A percentile compares a stretch with the other conserved stretches of the same genome.
phyloP scores from a whole-genome alignment of 1,140 invertebrate species.

The Chrysopa pallens region DNA sequence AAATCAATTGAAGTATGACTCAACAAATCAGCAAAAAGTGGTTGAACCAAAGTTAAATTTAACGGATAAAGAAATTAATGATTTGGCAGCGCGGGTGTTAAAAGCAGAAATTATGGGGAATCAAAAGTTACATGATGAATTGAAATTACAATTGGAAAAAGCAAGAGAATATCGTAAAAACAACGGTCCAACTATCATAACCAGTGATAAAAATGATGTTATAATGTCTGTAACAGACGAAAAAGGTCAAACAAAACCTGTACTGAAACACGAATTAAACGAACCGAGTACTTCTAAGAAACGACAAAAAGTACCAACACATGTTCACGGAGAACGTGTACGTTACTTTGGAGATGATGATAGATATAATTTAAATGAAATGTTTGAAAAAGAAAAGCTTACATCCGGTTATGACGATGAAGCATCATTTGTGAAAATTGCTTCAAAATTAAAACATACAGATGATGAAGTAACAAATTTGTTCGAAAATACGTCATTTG shows the following conservation, averaged over 20 bases:
- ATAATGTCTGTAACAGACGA: slow-evolving; percentile 52
- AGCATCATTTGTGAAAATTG: slow-evolving; percentile 56
- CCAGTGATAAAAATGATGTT: slow-evolving; percentile 34
- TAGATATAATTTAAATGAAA: slow-evolving; percentile 64
- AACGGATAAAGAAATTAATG: slow-evolving; percentile 72
- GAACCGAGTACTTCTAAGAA: slow-evolving; percentile 20
- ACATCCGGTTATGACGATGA: slow-evolving; percentile 66
- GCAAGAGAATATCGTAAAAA: slow-evolving; percentile 39
- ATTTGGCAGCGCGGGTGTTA: slow-evolving; percentile 67
- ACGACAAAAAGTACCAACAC: slow-evolving; percentile 47
- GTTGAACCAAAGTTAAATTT: slow-evolving; percentile 17
- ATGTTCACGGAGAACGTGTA: slow-evolving; percentile 49
- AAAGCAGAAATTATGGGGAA: slow-evolving; percentile 86
- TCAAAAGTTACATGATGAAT: slow-evolving; percentile 37
- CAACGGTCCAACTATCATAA: slow-evolving; percentile 12
- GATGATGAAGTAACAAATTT: slow-evolving; percentile 69
- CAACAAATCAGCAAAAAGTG: not conserved
- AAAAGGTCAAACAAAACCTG: slow-evolving; percentile 39
- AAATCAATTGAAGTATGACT: not conserved
- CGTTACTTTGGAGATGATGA: slow-evolving; percentile 86
- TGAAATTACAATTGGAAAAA: slow-evolving; percentile 56
- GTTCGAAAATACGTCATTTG: slow-evolving; percentile 56
- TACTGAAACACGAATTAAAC: slow-evolving; percentile 20
- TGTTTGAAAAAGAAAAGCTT: slow-evolving; percentile 83
- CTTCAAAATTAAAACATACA: slow-evolving; percentile 46